Percentiles rank a stretch among this genome's conserved stretches.
Evolutionary conservation across 2,113 vertebrate species (phyloP).

Genomic region (Pyxicephalus adspersus): DNA sequence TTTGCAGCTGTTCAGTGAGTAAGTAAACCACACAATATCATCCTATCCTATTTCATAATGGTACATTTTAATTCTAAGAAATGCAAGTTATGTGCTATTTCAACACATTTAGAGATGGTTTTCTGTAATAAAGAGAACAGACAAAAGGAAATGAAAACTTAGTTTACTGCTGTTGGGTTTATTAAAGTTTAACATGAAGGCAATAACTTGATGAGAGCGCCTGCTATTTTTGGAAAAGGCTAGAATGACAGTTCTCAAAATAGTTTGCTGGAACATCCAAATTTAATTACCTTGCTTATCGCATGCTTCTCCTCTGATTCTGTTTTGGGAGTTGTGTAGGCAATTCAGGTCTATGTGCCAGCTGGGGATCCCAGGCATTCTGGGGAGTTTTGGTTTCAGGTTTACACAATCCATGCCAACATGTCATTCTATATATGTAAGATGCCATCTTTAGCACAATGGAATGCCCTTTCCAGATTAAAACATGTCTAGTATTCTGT

Average conservation of each 20-base stretch:
- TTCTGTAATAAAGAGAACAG: conserved; percentile 15
- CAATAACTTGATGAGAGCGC: conserved; percentile 66
- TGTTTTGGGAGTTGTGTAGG: conserved; percentile 57
- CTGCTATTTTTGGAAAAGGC: conserved; percentile 71
- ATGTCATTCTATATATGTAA: conserved; percentile 8
- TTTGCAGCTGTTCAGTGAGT: conserved; percentile 22
- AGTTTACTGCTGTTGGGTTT: conserved; percentile 59
- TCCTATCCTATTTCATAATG: conserved; percentile 23
- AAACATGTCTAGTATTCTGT: too few species aligned
- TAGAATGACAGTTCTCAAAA: conserved; percentile 77
- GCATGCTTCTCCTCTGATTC: conserved; percentile 61
- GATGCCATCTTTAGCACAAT: conserved; percentile 1
- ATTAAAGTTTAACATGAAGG: conserved; percentile 68
- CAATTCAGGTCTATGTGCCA: conserved; percentile 41
- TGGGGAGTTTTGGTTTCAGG: conserved; percentile 6
- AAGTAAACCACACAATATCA: conserved; percentile 6
- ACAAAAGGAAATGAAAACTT: conserved; percentile 38
- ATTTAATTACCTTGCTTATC: conserved; percentile 70
- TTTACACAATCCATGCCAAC: conserved; percentile 6
- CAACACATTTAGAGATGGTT: conserved; percentile 10
- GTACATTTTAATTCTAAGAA: conserved; percentile 3
- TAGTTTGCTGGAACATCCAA: conserved; percentile 70
- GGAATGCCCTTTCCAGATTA: too few species aligned
- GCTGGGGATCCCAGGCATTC: conserved; percentile 12
- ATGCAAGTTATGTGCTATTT: not conserved